These are phyloP conservation scores for Meda fulgida DNA, from an alignment of 2,797 vertebrate genomes.

Conservation along the genomic window DNA sequence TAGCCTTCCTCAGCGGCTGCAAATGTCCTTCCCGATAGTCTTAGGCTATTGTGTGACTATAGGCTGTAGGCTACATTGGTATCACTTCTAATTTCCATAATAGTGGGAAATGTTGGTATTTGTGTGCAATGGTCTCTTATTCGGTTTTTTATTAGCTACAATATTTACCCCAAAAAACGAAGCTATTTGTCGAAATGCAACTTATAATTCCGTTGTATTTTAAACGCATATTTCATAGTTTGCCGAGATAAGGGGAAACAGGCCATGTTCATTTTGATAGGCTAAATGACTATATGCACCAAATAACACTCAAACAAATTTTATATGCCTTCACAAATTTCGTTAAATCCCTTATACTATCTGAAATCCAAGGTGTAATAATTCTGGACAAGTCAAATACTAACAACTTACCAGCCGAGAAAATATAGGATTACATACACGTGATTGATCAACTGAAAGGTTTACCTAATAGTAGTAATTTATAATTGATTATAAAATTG, in stretches of 20 bases:
- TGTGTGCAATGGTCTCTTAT: background rate
- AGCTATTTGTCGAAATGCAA: background rate
- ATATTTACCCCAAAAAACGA: background rate
- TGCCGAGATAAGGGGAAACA: background rate
- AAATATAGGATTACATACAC: background rate
- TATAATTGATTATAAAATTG: too few relatives aligned
- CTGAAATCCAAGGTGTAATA: slow-evolving; percentile 7
- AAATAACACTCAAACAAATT: background rate
- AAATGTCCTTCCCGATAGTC: background rate
- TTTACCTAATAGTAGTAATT: background rate
- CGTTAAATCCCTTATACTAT: background rate
- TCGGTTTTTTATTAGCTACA: background rate
- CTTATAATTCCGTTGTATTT: background rate
- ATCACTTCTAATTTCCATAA: slow-evolving; percentile 1
- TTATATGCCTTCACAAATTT: background rate
- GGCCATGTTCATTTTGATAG: background rate
- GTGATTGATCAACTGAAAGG: background rate
- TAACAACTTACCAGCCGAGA: background rate
- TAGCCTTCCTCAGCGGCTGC: background rate
- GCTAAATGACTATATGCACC: background rate
- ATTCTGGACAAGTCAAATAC: background rate
- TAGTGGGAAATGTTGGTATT: background rate
- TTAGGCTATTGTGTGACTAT: background rate
- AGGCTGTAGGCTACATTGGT: background rate
- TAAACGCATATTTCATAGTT: background rate